A percentile compares a stretch with the other conserved stretches of the same genome.
Evolutionary conservation across 2,113 vertebrate genomes (phyloP).

Genomic region (Ptyas mucosa): DNA sequence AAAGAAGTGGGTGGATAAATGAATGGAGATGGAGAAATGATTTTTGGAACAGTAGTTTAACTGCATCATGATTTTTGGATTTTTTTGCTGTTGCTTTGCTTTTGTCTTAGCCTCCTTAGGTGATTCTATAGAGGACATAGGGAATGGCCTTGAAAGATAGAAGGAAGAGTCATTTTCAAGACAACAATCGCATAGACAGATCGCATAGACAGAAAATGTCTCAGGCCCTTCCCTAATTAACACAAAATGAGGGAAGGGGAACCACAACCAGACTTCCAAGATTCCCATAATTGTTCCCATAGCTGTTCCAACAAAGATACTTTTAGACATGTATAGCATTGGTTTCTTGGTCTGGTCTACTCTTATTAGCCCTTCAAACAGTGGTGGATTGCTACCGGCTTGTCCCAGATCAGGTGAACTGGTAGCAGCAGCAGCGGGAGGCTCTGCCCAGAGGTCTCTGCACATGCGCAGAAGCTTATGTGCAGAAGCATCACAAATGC

Average conservation of each 20-base stretch:
- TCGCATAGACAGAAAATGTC: not conserved
- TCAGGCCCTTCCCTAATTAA: not conserved
- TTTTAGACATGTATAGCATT: not conserved
- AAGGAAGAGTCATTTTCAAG: not conserved
- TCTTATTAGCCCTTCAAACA: not conserved
- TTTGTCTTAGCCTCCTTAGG: not conserved
- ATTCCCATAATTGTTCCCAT: not conserved
- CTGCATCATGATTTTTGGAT: not conserved
- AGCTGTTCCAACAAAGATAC: not conserved
- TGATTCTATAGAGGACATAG: not conserved
- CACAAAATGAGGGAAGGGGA: not conserved
- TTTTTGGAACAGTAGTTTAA: not conserved
- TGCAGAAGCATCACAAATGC: too few relatives aligned
- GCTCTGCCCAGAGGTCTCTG: too few relatives aligned
- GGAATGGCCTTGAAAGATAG: not conserved
- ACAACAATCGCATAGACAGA: not conserved
- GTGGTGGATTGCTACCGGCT: too few relatives aligned
- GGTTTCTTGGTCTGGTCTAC: not conserved
- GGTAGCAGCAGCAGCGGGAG: too few relatives aligned
- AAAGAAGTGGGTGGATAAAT: not conserved
- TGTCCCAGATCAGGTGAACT: too few relatives aligned
- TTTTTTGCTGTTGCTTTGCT: not conserved
- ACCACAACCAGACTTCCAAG: not conserved
- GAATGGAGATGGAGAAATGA: not conserved
- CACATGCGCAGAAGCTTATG: too few relatives aligned